Percentiles rank a stretch among this genome's conserved stretches.
Conservation (phyloP, 2,113 vertebrate species). For the Pteronura brasiliensis region DNA sequence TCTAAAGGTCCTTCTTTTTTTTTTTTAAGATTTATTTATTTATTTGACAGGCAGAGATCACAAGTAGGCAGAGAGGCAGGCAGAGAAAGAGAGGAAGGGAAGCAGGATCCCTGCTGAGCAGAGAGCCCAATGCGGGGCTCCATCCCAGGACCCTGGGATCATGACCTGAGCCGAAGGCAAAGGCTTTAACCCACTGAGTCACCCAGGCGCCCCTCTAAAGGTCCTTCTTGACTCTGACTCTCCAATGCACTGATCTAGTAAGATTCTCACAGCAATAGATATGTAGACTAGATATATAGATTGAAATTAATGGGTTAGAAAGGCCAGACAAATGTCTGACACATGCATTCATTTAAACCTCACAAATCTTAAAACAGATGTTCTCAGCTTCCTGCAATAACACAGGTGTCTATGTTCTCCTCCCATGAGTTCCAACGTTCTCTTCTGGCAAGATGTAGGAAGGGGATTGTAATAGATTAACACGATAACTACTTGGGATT, state of each 20-base stretch:
- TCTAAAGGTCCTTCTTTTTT: not conserved
- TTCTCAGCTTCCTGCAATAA: not conserved
- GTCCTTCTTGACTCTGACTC: not conserved
- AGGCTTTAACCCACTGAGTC: too few species aligned
- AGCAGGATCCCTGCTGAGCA: too few species aligned
- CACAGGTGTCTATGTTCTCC: not conserved
- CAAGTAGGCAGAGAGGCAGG: too few species aligned
- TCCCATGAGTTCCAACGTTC: not conserved
- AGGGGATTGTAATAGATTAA: not conserved
- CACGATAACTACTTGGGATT: not conserved
- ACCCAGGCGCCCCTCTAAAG: not conserved
- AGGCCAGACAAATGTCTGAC: not conserved
- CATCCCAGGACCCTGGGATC: too few species aligned
- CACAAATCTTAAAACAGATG: not conserved
- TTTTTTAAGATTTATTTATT: too few species aligned
- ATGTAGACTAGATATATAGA: not conserved
- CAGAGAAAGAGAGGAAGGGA: too few species aligned
- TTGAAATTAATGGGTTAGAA: not conserved
- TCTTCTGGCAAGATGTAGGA: not conserved
- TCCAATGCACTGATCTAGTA: not conserved
- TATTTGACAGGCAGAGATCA: too few species aligned
- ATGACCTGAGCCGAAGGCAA: too few species aligned
- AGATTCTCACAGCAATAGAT: not conserved
- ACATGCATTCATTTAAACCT: not conserved
- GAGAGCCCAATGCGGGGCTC: too few species aligned